phyloP scores from a whole-genome alignment of 37 sponge, comb jelly and placozoan species.

The Cliona cf. orientalis region DNA sequence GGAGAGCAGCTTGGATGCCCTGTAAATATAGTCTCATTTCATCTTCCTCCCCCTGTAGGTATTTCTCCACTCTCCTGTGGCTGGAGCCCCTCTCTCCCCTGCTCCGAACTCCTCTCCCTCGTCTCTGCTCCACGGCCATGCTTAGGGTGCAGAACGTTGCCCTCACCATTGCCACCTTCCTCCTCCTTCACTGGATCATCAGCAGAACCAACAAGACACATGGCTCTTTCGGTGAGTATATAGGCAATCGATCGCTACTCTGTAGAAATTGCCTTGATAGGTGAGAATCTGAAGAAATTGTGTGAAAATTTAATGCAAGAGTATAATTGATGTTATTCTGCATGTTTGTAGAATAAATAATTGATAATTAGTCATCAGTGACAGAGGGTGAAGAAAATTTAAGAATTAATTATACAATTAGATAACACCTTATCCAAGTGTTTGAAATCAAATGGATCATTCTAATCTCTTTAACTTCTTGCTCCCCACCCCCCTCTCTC shows the following conservation, averaged over 20 bases:
- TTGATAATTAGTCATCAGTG: too few relatives aligned
- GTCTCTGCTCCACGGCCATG: slow-evolving; percentile 14
- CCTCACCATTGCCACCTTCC: slow-evolving; percentile 4
- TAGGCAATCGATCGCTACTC: too few relatives aligned
- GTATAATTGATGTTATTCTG: not conserved
- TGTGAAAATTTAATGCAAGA: not conserved
- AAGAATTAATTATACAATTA: too few relatives aligned
- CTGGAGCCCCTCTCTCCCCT: slow-evolving; percentile 18
- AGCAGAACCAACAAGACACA: not conserved
- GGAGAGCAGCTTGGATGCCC: too few relatives aligned
- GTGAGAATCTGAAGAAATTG: too few relatives aligned
- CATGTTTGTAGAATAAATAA: too few relatives aligned
- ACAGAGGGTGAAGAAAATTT: too few relatives aligned
- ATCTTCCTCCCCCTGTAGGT: not conserved
- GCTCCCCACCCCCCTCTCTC: not conserved
- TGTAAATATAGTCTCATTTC: too few relatives aligned
- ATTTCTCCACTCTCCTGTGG: slow-evolving; percentile 20
- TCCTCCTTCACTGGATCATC: slow-evolving; percentile 6
- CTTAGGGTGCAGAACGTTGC: slow-evolving; percentile 30
- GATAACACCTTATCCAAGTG: too few relatives aligned
- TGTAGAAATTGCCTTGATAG: too few relatives aligned
- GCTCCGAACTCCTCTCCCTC: not conserved
- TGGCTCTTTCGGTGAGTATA: not conserved
- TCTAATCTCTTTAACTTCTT: not conserved
- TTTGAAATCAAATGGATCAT: too few relatives aligned